Conservation (phyloP, 2,113 vertebrate species). For the Callocephalon fimbriatum region DNA sequence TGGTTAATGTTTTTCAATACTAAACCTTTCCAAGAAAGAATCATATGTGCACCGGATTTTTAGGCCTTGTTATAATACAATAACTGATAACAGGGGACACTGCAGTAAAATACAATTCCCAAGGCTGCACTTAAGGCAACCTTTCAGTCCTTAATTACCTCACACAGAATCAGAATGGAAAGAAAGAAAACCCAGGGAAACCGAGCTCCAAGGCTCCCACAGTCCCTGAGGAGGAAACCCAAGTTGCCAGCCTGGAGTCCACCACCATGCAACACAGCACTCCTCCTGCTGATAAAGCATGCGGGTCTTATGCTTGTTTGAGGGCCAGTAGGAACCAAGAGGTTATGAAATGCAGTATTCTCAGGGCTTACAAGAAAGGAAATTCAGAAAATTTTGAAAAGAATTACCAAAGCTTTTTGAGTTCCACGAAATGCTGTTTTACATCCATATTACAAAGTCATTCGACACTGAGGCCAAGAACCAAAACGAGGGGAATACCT, state of each 20-base stretch:
- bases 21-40: neutral
- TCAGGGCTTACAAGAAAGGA: neutral
- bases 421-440: neutral
- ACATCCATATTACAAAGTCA: neutral
- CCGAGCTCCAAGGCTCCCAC: neutral
- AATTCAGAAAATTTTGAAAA: neutral
- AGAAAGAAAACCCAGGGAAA: constrained; percentile 7
- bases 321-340: neutral
- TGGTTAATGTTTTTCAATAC: neutral
- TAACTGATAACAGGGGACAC: neutral
- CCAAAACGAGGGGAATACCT: neutral
- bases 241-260: neutral
- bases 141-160: constrained; percentile 31
- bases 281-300: neutral
- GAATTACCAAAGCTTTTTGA: neutral
- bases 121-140: constrained; percentile 38
- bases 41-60: neutral
- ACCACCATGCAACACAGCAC: accelerated
- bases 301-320: neutral
- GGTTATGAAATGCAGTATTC: neutral
- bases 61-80: neutral
- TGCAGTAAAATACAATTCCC: constrained; percentile 23
- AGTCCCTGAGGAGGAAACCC: neutral
- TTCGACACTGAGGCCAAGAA: neutral
- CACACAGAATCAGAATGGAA: neutral